Evolutionary conservation across 1,140 invertebrate genomes (phyloP).

Genomic region (Lordiphosa clarofinis): DNA sequence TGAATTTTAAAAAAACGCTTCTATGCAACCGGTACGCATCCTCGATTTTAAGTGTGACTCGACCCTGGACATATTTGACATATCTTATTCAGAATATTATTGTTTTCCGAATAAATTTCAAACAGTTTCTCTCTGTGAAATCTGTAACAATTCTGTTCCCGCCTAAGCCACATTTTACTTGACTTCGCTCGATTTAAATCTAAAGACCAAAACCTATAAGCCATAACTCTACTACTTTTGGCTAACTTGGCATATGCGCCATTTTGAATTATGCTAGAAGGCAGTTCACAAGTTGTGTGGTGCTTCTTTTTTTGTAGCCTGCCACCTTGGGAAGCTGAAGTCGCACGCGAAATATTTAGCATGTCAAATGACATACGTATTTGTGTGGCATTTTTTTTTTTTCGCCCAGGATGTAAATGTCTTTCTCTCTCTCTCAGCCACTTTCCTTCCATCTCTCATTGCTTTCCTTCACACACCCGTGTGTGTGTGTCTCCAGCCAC

Average conservation of each 20-base stretch:
- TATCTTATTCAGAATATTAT: no score
- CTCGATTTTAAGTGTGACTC: no score
- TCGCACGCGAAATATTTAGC: constrained; percentile 67
- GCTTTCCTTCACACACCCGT: constrained; percentile 13
- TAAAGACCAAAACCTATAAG: background rate
- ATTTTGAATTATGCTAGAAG: constrained; percentile 2
- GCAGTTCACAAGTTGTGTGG: no score
- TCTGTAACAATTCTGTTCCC: no score
- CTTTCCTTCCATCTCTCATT: background rate
- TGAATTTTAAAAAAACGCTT: no score
- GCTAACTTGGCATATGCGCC: constrained; percentile 24
- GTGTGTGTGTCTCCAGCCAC: constrained; percentile 26
- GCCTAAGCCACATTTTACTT: no score
- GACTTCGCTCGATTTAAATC: no score
- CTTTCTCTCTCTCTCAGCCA: constrained; percentile 17
- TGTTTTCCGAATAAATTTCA: no score
- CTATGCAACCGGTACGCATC: no score
- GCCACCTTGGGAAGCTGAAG: constrained; percentile 34
- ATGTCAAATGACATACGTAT: constrained; percentile 79
- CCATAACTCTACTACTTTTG: background rate
- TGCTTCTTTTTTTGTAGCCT: constrained; percentile 18
- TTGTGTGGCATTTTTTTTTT: constrained; percentile 32
- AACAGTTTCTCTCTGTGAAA: no score
- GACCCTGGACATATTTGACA: no score
- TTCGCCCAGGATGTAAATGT: constrained; percentile 43